These are phyloP conservation scores for Euura lappo DNA, from an alignment of 1,140 invertebrate genomes.

Conservation along the genomic window DNA sequence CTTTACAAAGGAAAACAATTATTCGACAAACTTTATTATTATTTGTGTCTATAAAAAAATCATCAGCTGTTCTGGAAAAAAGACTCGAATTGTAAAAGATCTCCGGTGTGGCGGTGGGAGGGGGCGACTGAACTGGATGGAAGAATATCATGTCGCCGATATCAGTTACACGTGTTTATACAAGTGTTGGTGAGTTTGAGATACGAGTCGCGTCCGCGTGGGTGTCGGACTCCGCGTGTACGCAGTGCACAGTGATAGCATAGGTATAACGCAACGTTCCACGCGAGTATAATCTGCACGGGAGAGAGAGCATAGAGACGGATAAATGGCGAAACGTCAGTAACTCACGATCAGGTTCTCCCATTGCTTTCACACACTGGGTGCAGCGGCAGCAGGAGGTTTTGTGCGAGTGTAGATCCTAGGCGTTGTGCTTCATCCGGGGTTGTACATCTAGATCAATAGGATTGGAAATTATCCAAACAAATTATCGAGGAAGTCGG, in stretches of 20 bases:
- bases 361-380: not conserved
- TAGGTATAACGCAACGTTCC: not conserved
- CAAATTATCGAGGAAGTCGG: conserved; percentile 62
- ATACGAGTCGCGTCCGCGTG: not conserved
- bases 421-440: conserved; percentile 56
- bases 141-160: not conserved
- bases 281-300: no score
- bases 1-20: no score
- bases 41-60: no score
- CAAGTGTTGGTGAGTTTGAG: not conserved
- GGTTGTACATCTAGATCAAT: conserved; percentile 62
- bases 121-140: not conserved
- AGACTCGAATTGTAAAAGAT: not conserved
- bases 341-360: conserved; percentile 52
- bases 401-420: conserved; percentile 41
- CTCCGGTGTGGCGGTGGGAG: not conserved
- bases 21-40: no score
- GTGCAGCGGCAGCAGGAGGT: conserved; percentile 16
- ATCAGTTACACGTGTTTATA: not conserved
- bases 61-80: no score
- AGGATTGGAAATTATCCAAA: conserved; percentile 63
- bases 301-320: conserved; percentile 28
- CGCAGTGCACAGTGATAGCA: not conserved
- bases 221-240: not conserved
- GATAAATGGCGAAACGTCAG: conserved; percentile 56